phyloP scores from a whole-genome alignment of 2,113 vertebrate species.

The Bungarus multicinctus region DNA sequence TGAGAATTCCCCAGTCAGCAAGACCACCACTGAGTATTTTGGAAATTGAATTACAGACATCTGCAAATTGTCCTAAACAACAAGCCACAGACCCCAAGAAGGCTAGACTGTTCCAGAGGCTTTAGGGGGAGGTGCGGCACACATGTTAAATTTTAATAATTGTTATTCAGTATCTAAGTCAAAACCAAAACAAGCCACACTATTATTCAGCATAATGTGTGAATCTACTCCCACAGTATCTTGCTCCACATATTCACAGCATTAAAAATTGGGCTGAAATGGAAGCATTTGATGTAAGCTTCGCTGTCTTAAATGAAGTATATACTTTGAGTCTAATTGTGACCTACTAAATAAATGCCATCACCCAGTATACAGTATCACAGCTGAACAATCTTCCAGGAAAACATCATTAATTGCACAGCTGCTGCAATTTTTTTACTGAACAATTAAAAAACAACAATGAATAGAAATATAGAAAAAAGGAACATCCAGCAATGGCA shows the following conservation, averaged over 20 bases:
- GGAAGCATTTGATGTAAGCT: neutral
- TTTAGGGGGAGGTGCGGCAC: neutral
- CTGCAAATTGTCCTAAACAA: neutral
- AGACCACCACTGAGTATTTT: neutral
- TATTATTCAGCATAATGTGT: neutral
- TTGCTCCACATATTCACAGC: neutral
- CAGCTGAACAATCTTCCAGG: constrained; percentile 8
- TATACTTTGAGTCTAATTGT: neutral
- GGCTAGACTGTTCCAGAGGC: neutral
- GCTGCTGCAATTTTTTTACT: neutral
- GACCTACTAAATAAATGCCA: neutral
- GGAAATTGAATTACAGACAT: neutral
- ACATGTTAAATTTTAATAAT: neutral
- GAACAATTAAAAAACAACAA: neutral
- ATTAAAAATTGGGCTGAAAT: neutral
- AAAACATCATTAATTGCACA: neutral
- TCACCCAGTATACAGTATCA: fast-evolving
- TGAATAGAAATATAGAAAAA: fast-evolving
- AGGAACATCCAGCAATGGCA: constrained; percentile 7
- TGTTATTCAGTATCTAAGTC: neutral
- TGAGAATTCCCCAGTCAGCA: neutral
- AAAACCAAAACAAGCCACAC: neutral
- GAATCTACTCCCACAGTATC: neutral
- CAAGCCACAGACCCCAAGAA: neutral
- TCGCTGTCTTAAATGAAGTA: neutral